A percentile compares a stretch with the other conserved stretches of the same genome.
Conservation (phyloP, 2,888 invertebrate genomes). For the Hyles lineata region DNA sequence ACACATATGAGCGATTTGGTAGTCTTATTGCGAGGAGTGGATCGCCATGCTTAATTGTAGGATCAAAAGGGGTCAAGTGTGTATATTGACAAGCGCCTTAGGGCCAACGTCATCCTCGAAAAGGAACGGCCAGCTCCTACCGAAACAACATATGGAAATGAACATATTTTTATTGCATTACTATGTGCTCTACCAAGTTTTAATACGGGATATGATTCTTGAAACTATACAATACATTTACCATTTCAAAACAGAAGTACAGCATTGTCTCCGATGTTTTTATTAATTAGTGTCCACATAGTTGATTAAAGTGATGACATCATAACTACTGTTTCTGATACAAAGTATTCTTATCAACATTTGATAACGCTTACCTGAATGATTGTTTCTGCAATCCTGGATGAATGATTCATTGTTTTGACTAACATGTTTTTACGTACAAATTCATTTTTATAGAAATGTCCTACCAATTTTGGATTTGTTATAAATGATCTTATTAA, state of each 20-base stretch:
- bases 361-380: background rate
- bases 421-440: no score
- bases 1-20: slow-evolving; percentile 24
- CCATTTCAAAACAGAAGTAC: background rate
- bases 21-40: slow-evolving; percentile 31
- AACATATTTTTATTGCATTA: slow-evolving; percentile 31
- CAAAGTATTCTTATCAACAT: background rate
- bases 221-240: background rate
- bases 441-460: no score
- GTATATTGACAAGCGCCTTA: slow-evolving; percentile 82
- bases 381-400: no score
- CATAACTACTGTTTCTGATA: background rate
- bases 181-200: background rate
- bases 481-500: background rate
- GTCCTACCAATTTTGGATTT: background rate
- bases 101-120: slow-evolving; percentile 77
- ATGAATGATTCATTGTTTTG: no score
- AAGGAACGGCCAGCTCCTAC: slow-evolving; percentile 41
- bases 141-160: slow-evolving; percentile 29
- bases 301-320: background rate
- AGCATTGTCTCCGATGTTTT: background rate
- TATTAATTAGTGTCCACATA: background rate
- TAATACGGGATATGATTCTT: no score
- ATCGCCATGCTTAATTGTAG: slow-evolving; percentile 81
- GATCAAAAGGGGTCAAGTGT: slow-evolving; percentile 85